Evolutionary conservation across 2,888 invertebrate genomes (phyloP).

Genomic region (Thymelicus lineola): DNA sequence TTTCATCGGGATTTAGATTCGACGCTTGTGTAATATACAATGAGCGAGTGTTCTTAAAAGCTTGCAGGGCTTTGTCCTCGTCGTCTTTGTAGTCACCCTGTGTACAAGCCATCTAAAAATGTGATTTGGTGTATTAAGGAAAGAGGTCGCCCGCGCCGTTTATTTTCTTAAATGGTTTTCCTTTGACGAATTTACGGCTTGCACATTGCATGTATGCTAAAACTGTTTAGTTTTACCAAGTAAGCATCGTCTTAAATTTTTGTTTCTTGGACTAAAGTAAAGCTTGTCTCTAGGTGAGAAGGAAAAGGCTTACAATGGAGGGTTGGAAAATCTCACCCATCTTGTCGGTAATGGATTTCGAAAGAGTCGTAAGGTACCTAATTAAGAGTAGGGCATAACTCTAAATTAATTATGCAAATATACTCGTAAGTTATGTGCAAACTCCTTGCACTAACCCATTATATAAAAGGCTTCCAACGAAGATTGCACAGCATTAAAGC

Average conservation of each 20-base stretch:
- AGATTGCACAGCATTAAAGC: background rate
- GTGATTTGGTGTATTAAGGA: constrained; percentile 41
- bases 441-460: too few species aligned
- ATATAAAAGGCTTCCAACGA: too few species aligned
- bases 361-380: too few species aligned
- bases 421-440: too few species aligned
- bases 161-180: background rate
- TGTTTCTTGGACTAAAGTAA: too few species aligned
- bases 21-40: constrained; percentile 46
- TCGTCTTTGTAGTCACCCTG: constrained; percentile 38
- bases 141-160: background rate
- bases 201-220: background rate
- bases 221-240: background rate
- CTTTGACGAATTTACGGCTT: background rate
- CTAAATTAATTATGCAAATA: too few species aligned
- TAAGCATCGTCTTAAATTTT: too few species aligned
- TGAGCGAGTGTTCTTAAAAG: constrained; percentile 41
- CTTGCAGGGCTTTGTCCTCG: constrained; percentile 35
- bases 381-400: too few species aligned
- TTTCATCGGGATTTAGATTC: constrained; percentile 43
- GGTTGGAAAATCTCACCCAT: too few species aligned
- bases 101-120: constrained; percentile 41
- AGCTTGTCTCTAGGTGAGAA: too few species aligned
- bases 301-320: too few species aligned
- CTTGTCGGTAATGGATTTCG: too few species aligned